Evolutionary conservation across 2,888 invertebrate species (phyloP).

Genomic region (Bibio marci): DNA sequence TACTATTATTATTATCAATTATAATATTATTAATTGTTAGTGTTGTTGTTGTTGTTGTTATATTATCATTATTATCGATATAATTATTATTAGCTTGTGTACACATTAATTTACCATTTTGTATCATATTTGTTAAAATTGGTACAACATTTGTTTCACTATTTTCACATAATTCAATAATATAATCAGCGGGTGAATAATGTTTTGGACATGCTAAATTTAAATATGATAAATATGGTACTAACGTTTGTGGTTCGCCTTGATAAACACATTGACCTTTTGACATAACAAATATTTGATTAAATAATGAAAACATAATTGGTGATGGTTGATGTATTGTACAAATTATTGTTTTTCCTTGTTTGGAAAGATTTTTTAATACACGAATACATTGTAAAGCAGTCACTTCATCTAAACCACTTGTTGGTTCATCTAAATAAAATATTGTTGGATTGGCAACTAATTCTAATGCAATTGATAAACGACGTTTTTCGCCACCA

Average conservation of each 20-base stretch:
- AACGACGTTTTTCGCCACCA: slow-evolving; percentile 63
- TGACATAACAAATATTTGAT: slow-evolving; percentile 46
- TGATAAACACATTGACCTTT: slow-evolving; percentile 47
- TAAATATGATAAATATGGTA: slow-evolving; percentile 37
- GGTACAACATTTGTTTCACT: slow-evolving; percentile 36
- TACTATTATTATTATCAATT: slow-evolving; percentile 8
- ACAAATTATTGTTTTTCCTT: slow-evolving; percentile 50
- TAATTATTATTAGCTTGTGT: slow-evolving; percentile 23
- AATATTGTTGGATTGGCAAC: slow-evolving; percentile 72
- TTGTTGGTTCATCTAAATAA: slow-evolving; percentile 71
- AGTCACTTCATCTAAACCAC: slow-evolving; percentile 48
- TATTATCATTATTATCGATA: slow-evolving; percentile 16
- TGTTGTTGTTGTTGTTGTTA: slow-evolving; percentile 9
- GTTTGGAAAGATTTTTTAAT: slow-evolving; percentile 37
- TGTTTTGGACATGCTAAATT: slow-evolving; percentile 42
- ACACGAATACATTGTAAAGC: slow-evolving; percentile 41
- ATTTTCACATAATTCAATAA: slow-evolving; percentile 41
- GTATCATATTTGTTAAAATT: slow-evolving; percentile 34
- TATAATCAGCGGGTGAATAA: slow-evolving; percentile 53
- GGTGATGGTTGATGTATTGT: slow-evolving; percentile 57
- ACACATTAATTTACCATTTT: slow-evolving; percentile 37
- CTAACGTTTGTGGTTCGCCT: slow-evolving; percentile 40
- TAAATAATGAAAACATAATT: slow-evolving; percentile 42
- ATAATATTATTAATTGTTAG: not conserved
- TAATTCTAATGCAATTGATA: slow-evolving; percentile 66